Conservation (phyloP, 2,113 vertebrate genomes). For the Syngnathoides biaculeatus region DNA sequence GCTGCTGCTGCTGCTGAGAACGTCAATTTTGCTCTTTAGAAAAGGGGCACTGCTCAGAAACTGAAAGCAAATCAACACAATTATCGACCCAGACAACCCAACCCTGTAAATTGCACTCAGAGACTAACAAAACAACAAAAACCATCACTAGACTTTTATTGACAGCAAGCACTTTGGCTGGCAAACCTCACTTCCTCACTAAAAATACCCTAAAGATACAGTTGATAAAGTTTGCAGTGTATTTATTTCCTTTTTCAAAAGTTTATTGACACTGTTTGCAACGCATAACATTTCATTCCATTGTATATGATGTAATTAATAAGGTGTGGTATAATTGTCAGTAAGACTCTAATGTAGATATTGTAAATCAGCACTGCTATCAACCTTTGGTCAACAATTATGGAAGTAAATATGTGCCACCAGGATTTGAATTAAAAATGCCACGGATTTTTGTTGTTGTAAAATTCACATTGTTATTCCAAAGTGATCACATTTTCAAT, state of each 20-base stretch:
- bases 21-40: constrained; percentile 74
- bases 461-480: too few species aligned
- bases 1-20: constrained; percentile 59
- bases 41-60: constrained; percentile 60
- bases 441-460: too few species aligned
- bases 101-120: constrained; percentile 60
- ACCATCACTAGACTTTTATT: constrained; percentile 58
- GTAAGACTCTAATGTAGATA: constrained; percentile 18
- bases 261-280: neutral
- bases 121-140: constrained; percentile 63
- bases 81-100: constrained; percentile 63
- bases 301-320: neutral
- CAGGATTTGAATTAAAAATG: too few species aligned
- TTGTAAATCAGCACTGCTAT: neutral
- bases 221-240: neutral
- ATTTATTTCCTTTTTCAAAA: too few species aligned
- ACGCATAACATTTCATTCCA: neutral
- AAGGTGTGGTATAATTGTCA: constrained; percentile 23
- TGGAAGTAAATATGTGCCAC: too few species aligned
- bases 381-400: constrained; percentile 22
- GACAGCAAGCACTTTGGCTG: constrained; percentile 41
- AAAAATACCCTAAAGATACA: constrained; percentile 24
- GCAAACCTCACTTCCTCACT: constrained; percentile 36
- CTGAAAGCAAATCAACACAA: constrained; percentile 66
- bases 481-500: too few species aligned